phyloP scores from a whole-genome alignment of 1,140 invertebrate genomes.

The Drosophila truncata region DNA sequence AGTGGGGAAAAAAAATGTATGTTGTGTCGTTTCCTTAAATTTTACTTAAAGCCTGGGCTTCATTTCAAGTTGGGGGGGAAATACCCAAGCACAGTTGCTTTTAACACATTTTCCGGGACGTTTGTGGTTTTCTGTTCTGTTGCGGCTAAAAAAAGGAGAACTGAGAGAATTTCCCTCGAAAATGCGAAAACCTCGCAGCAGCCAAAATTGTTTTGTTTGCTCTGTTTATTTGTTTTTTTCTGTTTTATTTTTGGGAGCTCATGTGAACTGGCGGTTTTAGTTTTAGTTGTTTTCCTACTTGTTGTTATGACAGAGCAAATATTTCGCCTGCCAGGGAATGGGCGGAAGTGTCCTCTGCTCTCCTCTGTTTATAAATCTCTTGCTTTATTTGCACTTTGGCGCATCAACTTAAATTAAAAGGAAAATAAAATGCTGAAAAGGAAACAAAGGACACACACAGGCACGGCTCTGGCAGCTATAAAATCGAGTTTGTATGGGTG shows the following conservation, averaged over 20 bases:
- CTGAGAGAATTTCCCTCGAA: constrained; percentile 32
- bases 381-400: constrained; percentile 75
- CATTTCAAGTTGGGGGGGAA: constrained; percentile 5
- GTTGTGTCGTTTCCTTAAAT: constrained; percentile 40
- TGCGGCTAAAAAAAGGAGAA: constrained; percentile 22
- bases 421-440: constrained; percentile 57
- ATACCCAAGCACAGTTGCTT: constrained; percentile 21
- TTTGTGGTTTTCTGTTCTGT: constrained; percentile 25
- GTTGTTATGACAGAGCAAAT: constrained; percentile 53
- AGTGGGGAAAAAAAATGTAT: constrained; percentile 29
- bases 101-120: constrained; percentile 28
- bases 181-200: constrained; percentile 27
- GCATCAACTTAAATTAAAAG: constrained; percentile 79
- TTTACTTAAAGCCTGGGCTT: constrained; percentile 42
- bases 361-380: constrained; percentile 74
- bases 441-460: constrained; percentile 25
- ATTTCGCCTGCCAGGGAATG: constrained; percentile 58
- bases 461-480: constrained; percentile 36
- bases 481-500: constrained; percentile 44
- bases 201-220: constrained; percentile 22
- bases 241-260: constrained; percentile 23
- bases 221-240: constrained; percentile 24
- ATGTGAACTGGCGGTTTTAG: constrained; percentile 48
- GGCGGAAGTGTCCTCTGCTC: constrained; percentile 6
- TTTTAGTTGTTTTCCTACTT: constrained; percentile 20